These are phyloP conservation scores for Ammodytes marinus DNA, from an alignment of 2,113 vertebrate genomes.

Conservation along the genomic window DNA sequence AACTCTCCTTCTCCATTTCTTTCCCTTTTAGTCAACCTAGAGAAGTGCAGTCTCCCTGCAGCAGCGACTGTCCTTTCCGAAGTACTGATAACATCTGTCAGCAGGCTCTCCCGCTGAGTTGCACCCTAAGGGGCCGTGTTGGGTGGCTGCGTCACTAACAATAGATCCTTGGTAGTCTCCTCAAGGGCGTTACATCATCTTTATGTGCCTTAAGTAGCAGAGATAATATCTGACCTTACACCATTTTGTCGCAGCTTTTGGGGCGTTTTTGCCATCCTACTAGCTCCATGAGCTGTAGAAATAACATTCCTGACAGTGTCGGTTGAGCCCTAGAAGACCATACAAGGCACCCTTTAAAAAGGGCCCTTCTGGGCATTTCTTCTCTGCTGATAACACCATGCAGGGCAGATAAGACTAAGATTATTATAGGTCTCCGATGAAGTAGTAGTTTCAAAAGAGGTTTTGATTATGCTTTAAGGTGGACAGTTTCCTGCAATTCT, in stretches of 20 bases:
- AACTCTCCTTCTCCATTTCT: neutral
- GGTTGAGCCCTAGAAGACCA: neutral
- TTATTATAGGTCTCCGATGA: neutral
- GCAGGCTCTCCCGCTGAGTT: constrained; percentile 24
- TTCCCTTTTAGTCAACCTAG: neutral
- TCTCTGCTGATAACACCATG: neutral
- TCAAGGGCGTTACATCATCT: constrained; percentile 52
- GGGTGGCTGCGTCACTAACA: constrained; percentile 45
- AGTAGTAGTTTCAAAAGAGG: neutral
- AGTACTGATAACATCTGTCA: constrained; percentile 54
- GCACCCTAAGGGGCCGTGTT: neutral
- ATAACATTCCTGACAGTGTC: constrained; percentile 20
- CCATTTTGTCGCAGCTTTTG: constrained; percentile 18
- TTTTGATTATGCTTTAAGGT: neutral
- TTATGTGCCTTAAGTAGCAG: constrained; percentile 19
- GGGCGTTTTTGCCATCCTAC: constrained; percentile 13
- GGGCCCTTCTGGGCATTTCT: neutral
- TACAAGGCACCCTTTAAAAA: neutral
- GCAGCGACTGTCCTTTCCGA: constrained; percentile 11
- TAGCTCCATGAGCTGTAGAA: constrained; percentile 16
- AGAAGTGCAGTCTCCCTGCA: constrained; percentile 10
- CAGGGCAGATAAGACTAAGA: constrained; percentile 2
- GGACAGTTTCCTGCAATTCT: neutral
- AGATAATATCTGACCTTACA: constrained; percentile 50
- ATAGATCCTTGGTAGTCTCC: constrained; percentile 36